A percentile compares a stretch with the other conserved stretches of the same genome.
These are phyloP conservation scores for Epizoanthus ramosus DNA, from an alignment of 92 coral and sea anemone genomes.

Conservation along the genomic window DNA sequence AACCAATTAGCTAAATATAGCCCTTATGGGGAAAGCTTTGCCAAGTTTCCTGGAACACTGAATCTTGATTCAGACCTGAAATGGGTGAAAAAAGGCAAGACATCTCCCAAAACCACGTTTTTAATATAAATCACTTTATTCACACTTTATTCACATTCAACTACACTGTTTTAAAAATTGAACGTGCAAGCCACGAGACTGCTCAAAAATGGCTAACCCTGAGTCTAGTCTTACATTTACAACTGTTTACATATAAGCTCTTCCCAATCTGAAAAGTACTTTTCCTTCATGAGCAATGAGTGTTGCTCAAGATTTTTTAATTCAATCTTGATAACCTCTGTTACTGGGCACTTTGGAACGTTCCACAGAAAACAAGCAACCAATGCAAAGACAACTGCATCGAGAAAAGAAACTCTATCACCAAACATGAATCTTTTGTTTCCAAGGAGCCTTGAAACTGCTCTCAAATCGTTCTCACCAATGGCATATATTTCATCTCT, in stretches of 20 bases:
- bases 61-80: no score
- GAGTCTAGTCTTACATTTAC: no score
- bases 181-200: no score
- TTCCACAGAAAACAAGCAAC: slow-evolving; percentile 37
- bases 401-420: slow-evolving; percentile 29
- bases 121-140: no score
- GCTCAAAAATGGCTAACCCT: no score
- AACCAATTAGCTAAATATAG: no score
- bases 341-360: slow-evolving; percentile 27
- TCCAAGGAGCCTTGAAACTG: slow-evolving; percentile 40
- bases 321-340: slow-evolving; percentile 9
- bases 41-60: no score
- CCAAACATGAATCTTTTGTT: slow-evolving; percentile 44
- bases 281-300: slow-evolving; percentile 44
- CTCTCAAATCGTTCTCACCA: slow-evolving; percentile 42
- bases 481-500: slow-evolving; percentile 49
- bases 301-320: slow-evolving; percentile 33
- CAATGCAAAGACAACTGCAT: slow-evolving; percentile 40
- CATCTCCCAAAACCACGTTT: no score
- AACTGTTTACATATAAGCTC: neutral
- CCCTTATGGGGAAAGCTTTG: no score
- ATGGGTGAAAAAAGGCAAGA: no score
- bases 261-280: slow-evolving; percentile 39
- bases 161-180: no score
- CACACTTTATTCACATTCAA: no score